These are phyloP conservation scores for Alloplasta piceator DNA, from an alignment of 2,888 invertebrate genomes.

Conservation along the genomic window DNA sequence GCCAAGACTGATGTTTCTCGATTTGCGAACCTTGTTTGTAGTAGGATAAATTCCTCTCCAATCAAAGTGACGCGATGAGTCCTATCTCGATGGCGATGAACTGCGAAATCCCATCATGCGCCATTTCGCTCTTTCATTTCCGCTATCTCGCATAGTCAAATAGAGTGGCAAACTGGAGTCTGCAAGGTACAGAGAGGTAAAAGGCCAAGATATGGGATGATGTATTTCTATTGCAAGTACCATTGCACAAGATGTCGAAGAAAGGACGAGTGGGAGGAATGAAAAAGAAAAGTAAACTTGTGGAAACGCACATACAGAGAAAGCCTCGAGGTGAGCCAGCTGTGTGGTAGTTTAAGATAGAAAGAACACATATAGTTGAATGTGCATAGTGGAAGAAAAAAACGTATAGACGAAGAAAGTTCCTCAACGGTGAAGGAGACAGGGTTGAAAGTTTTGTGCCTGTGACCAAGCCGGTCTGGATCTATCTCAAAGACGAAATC, in stretches of 20 bases:
- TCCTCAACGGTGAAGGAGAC: slow-evolving; percentile 17
- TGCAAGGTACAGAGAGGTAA: slow-evolving; percentile 2
- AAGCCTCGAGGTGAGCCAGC: slow-evolving; percentile 48
- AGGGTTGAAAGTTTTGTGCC: slow-evolving; percentile 41
- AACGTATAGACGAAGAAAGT: slow-evolving; percentile 31
- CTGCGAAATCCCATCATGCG: slow-evolving; percentile 14
- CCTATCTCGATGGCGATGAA: slow-evolving; percentile 27
- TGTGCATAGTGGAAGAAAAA: slow-evolving; percentile 20
- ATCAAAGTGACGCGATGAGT: slow-evolving; percentile 28
- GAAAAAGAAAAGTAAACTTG: slow-evolving; percentile 27
- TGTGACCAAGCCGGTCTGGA: slow-evolving; percentile 35
- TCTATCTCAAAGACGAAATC: slow-evolving; percentile 82
- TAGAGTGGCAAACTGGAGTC: slow-evolving; percentile 46
- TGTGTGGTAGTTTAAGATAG: slow-evolving; percentile 44
- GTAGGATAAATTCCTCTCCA: neutral
- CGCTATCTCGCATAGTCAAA: slow-evolving; percentile 55
- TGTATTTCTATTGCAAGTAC: slow-evolving; percentile 5
- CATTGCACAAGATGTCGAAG: slow-evolving; percentile 17
- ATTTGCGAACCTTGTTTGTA: too few species aligned
- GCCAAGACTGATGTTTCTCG: too few species aligned
- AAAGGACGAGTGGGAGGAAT: neutral
- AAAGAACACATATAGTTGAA: slow-evolving; percentile 13
- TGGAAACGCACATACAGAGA: slow-evolving; percentile 28
- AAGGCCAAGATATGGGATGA: neutral
- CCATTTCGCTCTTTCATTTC: slow-evolving; percentile 42